A percentile compares a stretch with the other conserved stretches of the same genome.
phyloP scores from a whole-genome alignment of 2,888 invertebrate genomes.

The Linyphia triangularis region DNA sequence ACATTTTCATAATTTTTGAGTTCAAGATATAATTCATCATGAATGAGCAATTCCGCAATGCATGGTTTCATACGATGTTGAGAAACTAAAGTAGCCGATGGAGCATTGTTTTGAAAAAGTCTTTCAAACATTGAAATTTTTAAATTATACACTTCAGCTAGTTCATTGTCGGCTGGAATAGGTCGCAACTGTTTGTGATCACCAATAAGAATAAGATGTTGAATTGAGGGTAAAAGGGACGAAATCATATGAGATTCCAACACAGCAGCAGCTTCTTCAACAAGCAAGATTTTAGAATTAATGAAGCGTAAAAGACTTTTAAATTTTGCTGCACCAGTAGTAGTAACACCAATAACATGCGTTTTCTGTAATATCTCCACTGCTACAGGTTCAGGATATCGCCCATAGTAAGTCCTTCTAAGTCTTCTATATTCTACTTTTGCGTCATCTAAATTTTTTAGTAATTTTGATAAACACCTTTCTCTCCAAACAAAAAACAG shows the following conservation, averaged over 20 bases:
- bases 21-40: conserved; percentile 78
- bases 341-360: conserved; percentile 87
- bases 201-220: conserved; percentile 89
- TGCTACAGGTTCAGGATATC: neutral
- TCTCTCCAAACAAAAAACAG: conserved; percentile 53
- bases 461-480: neutral
- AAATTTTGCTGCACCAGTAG: conserved; percentile 86
- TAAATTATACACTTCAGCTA: conserved; percentile 79
- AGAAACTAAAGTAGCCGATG: conserved; percentile 78
- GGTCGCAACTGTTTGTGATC: conserved; percentile 82
- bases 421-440: conserved; percentile 1
- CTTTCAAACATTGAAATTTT: conserved; percentile 80
- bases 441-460: neutral
- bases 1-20: conserved; percentile 77
- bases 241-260: conserved; percentile 90
- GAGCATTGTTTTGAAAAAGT: conserved; percentile 78
- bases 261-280: conserved; percentile 94
- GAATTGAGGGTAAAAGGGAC: conserved; percentile 85
- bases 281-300: conserved; percentile 84
- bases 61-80: conserved; percentile 80
- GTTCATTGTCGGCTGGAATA: conserved; percentile 79
- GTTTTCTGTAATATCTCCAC: conserved; percentile 47
- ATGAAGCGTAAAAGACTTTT: conserved; percentile 84
- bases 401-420: neutral
- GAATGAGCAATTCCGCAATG: conserved; percentile 79